These are phyloP conservation scores for Romanogobio albipinnatus DNA, from an alignment of 2,113 vertebrate species.

Conservation along the genomic window DNA sequence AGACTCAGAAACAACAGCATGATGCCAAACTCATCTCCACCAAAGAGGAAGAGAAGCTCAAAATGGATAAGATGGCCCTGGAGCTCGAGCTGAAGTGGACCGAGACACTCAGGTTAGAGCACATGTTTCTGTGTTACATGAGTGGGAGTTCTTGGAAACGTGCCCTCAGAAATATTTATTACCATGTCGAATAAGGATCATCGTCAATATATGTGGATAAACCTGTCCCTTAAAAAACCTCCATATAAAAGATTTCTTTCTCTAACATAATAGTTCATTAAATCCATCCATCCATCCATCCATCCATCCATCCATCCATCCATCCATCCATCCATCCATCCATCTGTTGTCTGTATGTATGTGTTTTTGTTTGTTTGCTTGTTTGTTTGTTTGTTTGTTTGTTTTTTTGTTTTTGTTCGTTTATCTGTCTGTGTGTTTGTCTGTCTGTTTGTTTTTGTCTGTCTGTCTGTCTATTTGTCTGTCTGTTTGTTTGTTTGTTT, in stretches of 20 bases:
- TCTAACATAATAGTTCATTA: neutral
- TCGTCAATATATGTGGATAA: neutral
- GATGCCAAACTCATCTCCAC: constrained; percentile 85
- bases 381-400: no score
- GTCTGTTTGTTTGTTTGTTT: no score
- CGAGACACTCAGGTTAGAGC: constrained; percentile 87
- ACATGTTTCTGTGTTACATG: constrained; percentile 3
- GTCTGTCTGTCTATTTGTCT: no score
- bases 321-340: no score
- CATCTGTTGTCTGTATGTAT: no score
- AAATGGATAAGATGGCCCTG: constrained; percentile 91
- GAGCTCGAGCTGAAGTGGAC: constrained; percentile 98
- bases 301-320: no score
- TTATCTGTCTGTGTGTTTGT: no score
- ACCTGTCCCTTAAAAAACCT: neutral
- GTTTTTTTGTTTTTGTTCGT: no score
- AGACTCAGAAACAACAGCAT: constrained; percentile 89
- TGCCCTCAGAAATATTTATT: neutral
- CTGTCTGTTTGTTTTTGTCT: no score
- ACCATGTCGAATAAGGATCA: neutral
- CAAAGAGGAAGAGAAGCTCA: constrained; percentile 92
- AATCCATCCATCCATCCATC: neutral
- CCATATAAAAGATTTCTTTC: neutral
- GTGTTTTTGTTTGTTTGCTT: no score
- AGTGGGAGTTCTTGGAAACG: neutral